Percentiles rank a stretch among this genome's conserved stretches.
Evolutionary conservation across 2,797 vertebrate species (phyloP).

Genomic region (Microtus obscurus): DNA sequence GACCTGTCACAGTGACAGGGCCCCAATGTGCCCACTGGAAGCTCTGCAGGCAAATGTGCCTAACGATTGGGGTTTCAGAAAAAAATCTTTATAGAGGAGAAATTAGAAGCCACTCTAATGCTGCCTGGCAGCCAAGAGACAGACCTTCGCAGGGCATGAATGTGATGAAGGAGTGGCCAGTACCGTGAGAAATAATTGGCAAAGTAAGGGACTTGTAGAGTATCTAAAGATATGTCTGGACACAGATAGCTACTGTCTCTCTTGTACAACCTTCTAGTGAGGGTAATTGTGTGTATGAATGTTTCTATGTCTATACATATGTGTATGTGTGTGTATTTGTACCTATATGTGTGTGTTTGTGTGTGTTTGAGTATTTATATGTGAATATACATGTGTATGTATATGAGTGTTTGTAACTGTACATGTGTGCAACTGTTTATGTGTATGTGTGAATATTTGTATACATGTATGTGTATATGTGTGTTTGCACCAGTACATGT

Average conservation of each 20-base stretch:
- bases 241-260: conserved; percentile 54
- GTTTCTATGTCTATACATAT: background rate
- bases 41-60: conserved; percentile 66
- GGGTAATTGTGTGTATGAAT: background rate
- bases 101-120: conserved; percentile 60
- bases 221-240: conserved; percentile 1
- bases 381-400: background rate
- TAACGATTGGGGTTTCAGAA: conserved; percentile 72
- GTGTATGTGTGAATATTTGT: background rate
- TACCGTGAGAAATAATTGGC: conserved; percentile 66
- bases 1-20: conserved; percentile 59
- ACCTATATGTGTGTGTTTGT: background rate
- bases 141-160: conserved; percentile 42
- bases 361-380: background rate
- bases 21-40: conserved; percentile 47
- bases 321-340: background rate
- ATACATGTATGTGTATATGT: background rate
- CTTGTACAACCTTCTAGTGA: conserved; percentile 43
- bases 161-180: conserved; percentile 18
- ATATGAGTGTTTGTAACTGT: background rate
- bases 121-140: background rate
- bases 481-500: background rate
- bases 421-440: background rate
- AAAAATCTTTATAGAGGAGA: conserved; percentile 64
- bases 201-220: conserved; percentile 66